Conservation (phyloP, 2,797 vertebrate genomes). For the Acipenser ruthenus region DNA sequence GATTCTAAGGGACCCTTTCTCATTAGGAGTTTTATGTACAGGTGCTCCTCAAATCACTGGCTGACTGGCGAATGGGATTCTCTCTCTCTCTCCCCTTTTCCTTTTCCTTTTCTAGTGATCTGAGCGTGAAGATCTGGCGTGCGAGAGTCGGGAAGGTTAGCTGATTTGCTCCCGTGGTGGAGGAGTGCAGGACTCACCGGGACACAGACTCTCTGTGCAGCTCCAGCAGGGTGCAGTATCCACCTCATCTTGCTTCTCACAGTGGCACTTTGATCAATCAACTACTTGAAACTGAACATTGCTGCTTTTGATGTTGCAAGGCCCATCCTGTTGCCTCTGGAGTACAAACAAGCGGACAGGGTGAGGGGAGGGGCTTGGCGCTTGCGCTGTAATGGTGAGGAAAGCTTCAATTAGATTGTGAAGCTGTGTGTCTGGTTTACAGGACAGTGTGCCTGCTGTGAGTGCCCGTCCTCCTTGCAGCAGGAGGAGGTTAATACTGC, state of each 20-base stretch:
- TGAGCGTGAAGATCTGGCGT: conserved; percentile 87
- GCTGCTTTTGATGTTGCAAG: conserved; percentile 8
- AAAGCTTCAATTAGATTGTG: too few species aligned
- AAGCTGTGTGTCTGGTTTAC: too few species aligned
- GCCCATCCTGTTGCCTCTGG: conserved; percentile 23
- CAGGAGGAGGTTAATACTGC: too few species aligned
- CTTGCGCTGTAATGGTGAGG: too few species aligned
- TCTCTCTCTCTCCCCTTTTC: conserved; percentile 13
- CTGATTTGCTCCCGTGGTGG: conserved; percentile 9
- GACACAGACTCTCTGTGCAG: conserved; percentile 42
- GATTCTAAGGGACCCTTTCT: too few species aligned
- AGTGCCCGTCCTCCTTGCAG: too few species aligned
- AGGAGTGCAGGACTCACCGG: conserved; percentile 6
- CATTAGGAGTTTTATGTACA: too few species aligned
- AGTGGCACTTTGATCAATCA: too few species aligned
- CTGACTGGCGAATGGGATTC: neutral
- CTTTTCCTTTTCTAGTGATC: conserved; percentile 65
- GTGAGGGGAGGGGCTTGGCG: neutral
- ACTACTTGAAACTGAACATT: conserved; percentile 38
- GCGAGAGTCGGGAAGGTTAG: conserved; percentile 44
- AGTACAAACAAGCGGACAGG: neutral
- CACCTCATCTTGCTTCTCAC: too few species aligned
- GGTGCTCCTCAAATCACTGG: too few species aligned
- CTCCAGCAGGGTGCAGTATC: neutral
- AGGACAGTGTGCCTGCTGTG: too few species aligned